Conservation (phyloP, 2,888 invertebrate species). For the Archips xylosteana region DNA sequence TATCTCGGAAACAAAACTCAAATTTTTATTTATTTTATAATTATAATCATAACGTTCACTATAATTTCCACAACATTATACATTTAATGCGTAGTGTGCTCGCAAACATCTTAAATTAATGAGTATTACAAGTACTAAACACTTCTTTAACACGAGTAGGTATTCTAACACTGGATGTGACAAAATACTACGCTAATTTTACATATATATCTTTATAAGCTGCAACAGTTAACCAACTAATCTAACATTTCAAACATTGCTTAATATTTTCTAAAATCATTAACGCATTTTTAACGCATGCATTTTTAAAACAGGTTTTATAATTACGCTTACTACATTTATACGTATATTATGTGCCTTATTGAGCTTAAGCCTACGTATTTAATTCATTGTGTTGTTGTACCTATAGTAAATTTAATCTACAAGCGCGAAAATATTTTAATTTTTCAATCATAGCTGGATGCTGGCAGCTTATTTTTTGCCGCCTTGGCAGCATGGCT, state of each 20-base stretch:
- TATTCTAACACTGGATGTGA: slow-evolving; percentile 75
- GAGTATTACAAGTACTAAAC: slow-evolving; percentile 81
- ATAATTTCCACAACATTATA: slow-evolving; percentile 55
- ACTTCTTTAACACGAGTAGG: slow-evolving; percentile 53
- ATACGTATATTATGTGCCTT: slow-evolving; percentile 45
- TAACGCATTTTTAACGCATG: slow-evolving; percentile 60
- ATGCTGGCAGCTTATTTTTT: slow-evolving; percentile 58
- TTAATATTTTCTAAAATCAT: slow-evolving; percentile 61
- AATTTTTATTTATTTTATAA: slow-evolving; percentile 15
- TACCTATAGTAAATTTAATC: not conserved
- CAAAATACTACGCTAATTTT: slow-evolving; percentile 54
- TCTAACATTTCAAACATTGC: slow-evolving; percentile 29
- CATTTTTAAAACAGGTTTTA: slow-evolving; percentile 43
- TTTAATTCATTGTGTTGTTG: not conserved
- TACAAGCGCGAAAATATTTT: not conserved
- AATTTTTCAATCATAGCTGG: not conserved
- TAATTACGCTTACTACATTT: slow-evolving; percentile 47
- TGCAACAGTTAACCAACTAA: slow-evolving; percentile 47
- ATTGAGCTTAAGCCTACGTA: slow-evolving; percentile 6
- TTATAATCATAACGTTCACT: slow-evolving; percentile 16
- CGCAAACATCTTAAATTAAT: slow-evolving; percentile 67
- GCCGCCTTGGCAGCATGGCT: slow-evolving; percentile 76
- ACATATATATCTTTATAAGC: slow-evolving; percentile 54
- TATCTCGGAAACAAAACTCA: slow-evolving; percentile 44
- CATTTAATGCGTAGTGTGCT: slow-evolving; percentile 65